A percentile compares a stretch with the other conserved stretches of the same genome.
These are phyloP conservation scores for Alaudala cheleensis DNA, from an alignment of 2,113 vertebrate genomes.

Conservation along the genomic window DNA sequence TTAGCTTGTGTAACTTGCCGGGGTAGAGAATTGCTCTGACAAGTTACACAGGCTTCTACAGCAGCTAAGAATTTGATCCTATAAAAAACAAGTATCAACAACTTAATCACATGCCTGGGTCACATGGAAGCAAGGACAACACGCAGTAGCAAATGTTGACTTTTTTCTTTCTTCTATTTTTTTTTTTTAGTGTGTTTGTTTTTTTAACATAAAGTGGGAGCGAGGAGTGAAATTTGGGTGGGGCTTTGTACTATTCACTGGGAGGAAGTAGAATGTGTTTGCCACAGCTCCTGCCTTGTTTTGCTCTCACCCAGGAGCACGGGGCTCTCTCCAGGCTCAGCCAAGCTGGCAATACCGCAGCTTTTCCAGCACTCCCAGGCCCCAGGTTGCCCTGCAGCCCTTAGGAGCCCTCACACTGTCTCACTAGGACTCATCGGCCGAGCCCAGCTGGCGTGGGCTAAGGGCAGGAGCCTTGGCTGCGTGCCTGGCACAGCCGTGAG, in stretches of 20 bases:
- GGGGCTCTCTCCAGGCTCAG: neutral
- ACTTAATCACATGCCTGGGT: constrained; percentile 42
- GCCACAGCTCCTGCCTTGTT: neutral
- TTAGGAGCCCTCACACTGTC: neutral
- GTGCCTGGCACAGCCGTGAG: neutral
- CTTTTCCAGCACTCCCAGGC: neutral
- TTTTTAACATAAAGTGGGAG: neutral
- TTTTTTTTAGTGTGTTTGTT: neutral
- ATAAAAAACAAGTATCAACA: constrained; percentile 34
- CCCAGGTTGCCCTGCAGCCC: neutral
- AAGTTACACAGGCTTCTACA: constrained; percentile 22
- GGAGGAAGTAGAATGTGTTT: neutral
- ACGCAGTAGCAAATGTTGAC: neutral
- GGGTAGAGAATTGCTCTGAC: constrained; percentile 38
- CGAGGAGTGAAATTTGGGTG: constrained; percentile 21
- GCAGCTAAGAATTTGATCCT: constrained; percentile 44
- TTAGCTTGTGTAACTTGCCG: constrained; percentile 33
- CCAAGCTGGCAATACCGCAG: neutral
- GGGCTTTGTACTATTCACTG: neutral
- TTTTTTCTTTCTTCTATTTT: neutral
- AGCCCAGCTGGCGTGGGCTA: neutral
- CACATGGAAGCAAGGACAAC: constrained; percentile 21
- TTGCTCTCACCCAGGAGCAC: neutral
- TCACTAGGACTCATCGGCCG: rapidly evolving
- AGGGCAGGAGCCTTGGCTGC: neutral